Conservation (phyloP, 2,888 invertebrate genomes). For the Cryptocephalus primarius region DNA sequence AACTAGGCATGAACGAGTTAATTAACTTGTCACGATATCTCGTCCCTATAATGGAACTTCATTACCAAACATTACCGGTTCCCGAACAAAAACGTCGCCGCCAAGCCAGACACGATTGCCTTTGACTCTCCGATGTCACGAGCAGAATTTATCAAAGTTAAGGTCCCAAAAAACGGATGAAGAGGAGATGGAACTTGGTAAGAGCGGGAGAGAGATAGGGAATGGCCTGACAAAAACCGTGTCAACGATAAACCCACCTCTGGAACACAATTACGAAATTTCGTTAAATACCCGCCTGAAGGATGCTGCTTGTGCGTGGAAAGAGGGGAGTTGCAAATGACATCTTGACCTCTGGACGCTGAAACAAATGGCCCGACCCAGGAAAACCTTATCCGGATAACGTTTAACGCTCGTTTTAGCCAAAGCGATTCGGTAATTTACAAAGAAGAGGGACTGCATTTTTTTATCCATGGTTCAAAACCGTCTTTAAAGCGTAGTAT, state of each 20-base stretch:
- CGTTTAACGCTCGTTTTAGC: too few relatives aligned
- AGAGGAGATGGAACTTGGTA: too few relatives aligned
- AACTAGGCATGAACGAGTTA: too few relatives aligned
- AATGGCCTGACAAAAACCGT: conserved; percentile 8
- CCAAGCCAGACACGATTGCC: conserved; percentile 1
- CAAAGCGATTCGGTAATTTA: too few relatives aligned
- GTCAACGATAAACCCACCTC: conserved; percentile 8
- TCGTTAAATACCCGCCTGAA: conserved; percentile 6
- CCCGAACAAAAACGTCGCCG: conserved; percentile 4
- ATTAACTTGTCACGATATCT: conserved; percentile 2
- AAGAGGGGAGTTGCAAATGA: conserved; percentile 9
- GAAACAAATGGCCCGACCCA: neutral
- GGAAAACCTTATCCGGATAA: too few relatives aligned
- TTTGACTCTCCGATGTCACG: conserved; percentile 5
- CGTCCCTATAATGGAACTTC: conserved; percentile 1
- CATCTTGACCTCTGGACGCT: conserved; percentile 10
- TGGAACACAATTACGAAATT: conserved; percentile 13
- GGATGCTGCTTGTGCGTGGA: too few relatives aligned
- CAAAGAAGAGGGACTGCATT: too few relatives aligned
- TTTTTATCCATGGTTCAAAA: too few relatives aligned
- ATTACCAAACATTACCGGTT: conserved; percentile 4
- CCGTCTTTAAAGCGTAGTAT: too few relatives aligned
- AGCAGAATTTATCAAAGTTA: conserved; percentile 9
- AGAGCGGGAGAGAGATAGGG: too few relatives aligned
- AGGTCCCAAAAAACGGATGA: neutral